Conservation (phyloP, 2,113 vertebrate genomes). For the Pluvialis apricaria region DNA sequence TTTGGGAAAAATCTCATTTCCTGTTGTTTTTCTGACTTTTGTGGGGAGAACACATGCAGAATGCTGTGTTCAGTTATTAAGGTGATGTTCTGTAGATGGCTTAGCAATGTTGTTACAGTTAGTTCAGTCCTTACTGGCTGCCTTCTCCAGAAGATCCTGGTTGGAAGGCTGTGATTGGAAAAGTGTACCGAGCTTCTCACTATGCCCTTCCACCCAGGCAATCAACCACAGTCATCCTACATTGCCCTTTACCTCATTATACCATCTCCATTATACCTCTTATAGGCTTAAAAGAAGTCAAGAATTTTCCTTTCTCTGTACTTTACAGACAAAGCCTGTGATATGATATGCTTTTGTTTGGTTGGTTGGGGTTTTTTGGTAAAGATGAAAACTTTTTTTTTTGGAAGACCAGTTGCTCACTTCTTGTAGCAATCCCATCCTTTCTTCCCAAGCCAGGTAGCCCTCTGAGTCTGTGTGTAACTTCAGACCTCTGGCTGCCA, state of each 20-base stretch:
- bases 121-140: neutral
- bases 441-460: neutral
- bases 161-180: neutral
- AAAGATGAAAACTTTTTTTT: neutral
- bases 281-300: neutral
- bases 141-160: neutral
- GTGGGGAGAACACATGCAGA: neutral
- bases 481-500: neutral
- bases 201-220: neutral
- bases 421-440: neutral
- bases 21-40: neutral
- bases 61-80: neutral
- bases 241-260: too few species aligned
- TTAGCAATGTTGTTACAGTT: neutral
- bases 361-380: neutral
- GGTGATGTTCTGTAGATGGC: neutral
- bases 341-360: neutral
- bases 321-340: neutral
- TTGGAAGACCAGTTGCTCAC: neutral
- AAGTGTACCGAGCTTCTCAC: neutral
- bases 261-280: neutral
- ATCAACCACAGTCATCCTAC: neutral
- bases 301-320: neutral
- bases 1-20: neutral
- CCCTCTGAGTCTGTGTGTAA: neutral